Percentiles rank a stretch among this genome's conserved stretches.
Conservation (phyloP, 2,113 vertebrate genomes). For the Macaca mulatta region DNA sequence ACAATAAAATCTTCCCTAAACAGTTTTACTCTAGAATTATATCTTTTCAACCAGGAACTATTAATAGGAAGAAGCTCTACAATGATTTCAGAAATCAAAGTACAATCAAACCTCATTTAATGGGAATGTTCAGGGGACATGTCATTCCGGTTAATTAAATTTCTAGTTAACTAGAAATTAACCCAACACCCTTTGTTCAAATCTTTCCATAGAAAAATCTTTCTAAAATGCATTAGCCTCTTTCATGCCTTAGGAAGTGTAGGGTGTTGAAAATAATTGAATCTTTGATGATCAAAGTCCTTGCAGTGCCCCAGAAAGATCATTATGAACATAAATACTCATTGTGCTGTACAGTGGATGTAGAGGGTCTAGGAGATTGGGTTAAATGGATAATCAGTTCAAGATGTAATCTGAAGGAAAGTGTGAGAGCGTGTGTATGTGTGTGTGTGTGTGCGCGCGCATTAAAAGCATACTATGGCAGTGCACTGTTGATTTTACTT, state of each 20-base stretch:
- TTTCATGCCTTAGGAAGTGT: conserved; percentile 2
- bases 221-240: conserved; percentile 17
- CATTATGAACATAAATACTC: neutral
- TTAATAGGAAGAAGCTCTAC: conserved; percentile 26
- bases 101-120: conserved; percentile 25
- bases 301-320: neutral
- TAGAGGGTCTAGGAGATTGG: neutral
- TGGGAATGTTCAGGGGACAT: neutral
- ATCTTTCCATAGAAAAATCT: conserved; percentile 47
- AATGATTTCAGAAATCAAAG: conserved; percentile 52
- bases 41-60: neutral
- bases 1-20: neutral
- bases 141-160: conserved; percentile 50
- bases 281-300: neutral
- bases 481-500: neutral
- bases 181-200: conserved; percentile 46
- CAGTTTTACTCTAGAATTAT: neutral
- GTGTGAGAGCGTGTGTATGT: neutral
- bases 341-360: neutral
- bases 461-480: neutral
- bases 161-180: conserved; percentile 67
- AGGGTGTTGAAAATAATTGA: neutral
- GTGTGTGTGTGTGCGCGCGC: accelerated
- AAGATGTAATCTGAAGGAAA: neutral
- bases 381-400: neutral